These are phyloP conservation scores for Luidia sarsii DNA, from an alignment of 53 echinoderm and acorn worm species.

Conservation along the genomic window DNA sequence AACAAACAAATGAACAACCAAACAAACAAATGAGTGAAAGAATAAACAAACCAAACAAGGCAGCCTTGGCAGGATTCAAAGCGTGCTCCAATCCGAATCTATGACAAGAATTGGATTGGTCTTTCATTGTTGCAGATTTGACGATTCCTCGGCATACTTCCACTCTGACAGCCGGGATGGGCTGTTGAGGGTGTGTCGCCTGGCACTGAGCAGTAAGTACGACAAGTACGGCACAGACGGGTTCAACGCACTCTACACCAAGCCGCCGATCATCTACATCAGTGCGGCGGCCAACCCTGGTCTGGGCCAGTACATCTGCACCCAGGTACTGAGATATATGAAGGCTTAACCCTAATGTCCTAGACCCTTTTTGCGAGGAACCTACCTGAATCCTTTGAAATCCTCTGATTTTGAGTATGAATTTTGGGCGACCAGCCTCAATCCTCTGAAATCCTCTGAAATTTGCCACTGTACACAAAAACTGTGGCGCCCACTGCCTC, in stretches of 20 bases:
- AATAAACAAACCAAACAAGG: no score
- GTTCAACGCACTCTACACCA: conserved; percentile 95
- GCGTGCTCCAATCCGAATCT: neutral
- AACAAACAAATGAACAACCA: no score
- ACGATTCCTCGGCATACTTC: conserved; percentile 97
- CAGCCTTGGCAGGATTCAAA: no score
- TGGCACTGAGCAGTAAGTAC: conserved; percentile 91
- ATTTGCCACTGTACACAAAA: no score
- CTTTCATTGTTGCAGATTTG: conserved; percentile 88
- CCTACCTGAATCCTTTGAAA: no score
- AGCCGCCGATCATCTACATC: conserved; percentile 97
- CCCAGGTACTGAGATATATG: conserved; percentile 90
- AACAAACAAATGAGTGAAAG: no score
- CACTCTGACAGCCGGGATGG: conserved; percentile 94
- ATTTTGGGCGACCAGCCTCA: no score
- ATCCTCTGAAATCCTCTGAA: no score
- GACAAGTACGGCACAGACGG: conserved; percentile 96
- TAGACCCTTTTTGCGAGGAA: no score
- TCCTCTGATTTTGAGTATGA: no score
- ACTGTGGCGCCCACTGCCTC: no score
- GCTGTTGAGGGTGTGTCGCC: conserved; percentile 82
- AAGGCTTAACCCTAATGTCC: neutral
- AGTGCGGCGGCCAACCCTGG: conserved; percentile 90
- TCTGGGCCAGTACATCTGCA: conserved; percentile 90
- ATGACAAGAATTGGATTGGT: neutral